Base-by-base conservation (phyloP, 1,140 invertebrate species). In the Limonius californicus region DNA sequence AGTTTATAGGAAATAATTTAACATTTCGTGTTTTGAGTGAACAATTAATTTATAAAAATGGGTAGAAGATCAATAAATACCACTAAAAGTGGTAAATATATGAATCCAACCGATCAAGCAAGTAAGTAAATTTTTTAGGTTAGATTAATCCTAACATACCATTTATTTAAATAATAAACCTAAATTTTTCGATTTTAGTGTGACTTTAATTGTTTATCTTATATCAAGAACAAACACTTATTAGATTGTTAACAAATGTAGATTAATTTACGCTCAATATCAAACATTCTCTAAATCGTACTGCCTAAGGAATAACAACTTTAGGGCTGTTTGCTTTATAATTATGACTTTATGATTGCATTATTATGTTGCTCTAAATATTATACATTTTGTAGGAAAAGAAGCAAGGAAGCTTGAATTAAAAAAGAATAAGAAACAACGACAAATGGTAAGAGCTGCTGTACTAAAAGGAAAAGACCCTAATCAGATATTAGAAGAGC, bases 31-130 rank as follows among this genome's bases (percentile, higher is more conserved):
- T n/a, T n/a, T n/a, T n/a, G n/a, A 27, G 23, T 27, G 9, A 27
- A 27, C 3, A 27, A 9, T 27, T 27, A 27, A 9, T 27, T 9
- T 27, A 9, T n/a, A 65, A 89, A 83, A 70, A 98, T 97, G 95
- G 95, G 95, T 55, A 86, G 94, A 63, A 84, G 95, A 68, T 97
- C 94, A 47, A 97, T 97, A 69, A 98, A 96, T 82, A 97, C 94
- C 87, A 98, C 96, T 21, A 98, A 98, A 84, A 97, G 95, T 95
- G 96, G 96, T 74, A 98, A 98, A 86, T 98, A 96, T 72, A 98
- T 98, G 95, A 98, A 99, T 81, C 96, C 96, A 18, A 98, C 95
- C 3, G 96, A 99, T 80, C 95, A 98, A 89, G 95, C 95, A 59
- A 82, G 94, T 95, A 88, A 91, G 92, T 92, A 76, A 1, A 35